These are phyloP conservation scores for Parus major DNA, from an alignment of 2,113 vertebrate genomes.

Conservation along the genomic window DNA sequence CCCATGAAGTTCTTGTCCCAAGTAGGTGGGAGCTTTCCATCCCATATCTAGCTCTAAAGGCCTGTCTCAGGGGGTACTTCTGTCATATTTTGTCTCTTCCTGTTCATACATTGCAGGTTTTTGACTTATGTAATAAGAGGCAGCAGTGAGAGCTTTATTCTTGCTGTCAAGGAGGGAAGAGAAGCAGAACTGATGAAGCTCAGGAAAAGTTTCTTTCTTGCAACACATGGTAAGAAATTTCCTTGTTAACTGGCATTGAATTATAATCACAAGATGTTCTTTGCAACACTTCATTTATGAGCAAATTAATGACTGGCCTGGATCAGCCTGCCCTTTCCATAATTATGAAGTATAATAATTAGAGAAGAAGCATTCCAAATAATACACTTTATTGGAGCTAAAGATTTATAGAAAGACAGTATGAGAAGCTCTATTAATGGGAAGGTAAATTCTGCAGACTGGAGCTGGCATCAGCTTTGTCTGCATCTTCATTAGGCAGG, in stretches of 20 bases:
- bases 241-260: constrained; percentile 14
- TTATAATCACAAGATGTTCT: constrained; percentile 39
- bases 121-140: background rate
- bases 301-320: constrained; percentile 29
- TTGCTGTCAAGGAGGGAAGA: background rate
- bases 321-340: background rate
- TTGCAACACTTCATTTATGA: constrained; percentile 19
- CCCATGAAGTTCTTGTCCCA: background rate
- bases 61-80: background rate
- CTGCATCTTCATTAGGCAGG: background rate
- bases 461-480: background rate
- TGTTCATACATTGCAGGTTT: background rate
- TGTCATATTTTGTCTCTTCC: background rate
- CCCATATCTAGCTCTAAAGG: background rate
- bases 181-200: background rate
- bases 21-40: background rate
- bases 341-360: constrained; percentile 9
- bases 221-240: background rate
- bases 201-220: background rate
- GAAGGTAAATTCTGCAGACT: background rate
- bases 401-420: background rate
- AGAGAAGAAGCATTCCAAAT: constrained; percentile 40
- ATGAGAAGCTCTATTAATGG: background rate
- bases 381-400: background rate
- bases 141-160: background rate